Evolutionary conservation across 2,797 vertebrate genomes (phyloP).

Genomic region (Poecile montanus): DNA sequence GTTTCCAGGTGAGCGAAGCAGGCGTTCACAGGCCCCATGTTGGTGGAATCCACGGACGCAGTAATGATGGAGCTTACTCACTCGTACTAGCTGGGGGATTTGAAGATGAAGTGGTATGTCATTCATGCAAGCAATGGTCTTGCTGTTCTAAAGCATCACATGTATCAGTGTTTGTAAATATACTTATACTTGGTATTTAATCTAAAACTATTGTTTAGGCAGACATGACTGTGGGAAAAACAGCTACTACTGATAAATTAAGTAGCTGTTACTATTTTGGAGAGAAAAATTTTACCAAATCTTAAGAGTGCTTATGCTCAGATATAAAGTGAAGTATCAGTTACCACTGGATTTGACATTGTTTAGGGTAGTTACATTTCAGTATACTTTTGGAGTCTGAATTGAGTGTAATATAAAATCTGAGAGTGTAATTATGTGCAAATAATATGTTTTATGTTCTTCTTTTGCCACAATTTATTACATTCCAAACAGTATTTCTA

Average conservation of each 20-base stretch:
- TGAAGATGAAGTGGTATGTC: conserved; percentile 97
- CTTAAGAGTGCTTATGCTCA: not conserved
- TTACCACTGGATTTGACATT: not conserved
- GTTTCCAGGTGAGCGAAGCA: conserved; percentile 93
- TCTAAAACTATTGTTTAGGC: not conserved
- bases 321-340: not conserved
- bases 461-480: not conserved
- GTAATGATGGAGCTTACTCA: conserved; percentile 96
- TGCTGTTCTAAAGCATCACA: not conserved
- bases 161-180: not conserved
- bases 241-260: not conserved
- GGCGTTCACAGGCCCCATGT: conserved; percentile 97
- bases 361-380: not conserved
- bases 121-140: not conserved
- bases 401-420: not conserved
- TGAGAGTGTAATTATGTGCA: not conserved
- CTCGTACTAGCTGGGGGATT: conserved; percentile 97
- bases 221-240: not conserved
- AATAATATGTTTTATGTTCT: not conserved
- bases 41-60: conserved; percentile 96
- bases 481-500: not conserved
- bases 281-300: not conserved
- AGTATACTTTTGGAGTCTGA: not conserved
- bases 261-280: not conserved
- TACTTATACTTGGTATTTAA: not conserved